Evolutionary conservation across 1,140 invertebrate species (phyloP), one percentile per base, ranked within the genome.

Genomic region (Vanessa atalanta): DNA sequence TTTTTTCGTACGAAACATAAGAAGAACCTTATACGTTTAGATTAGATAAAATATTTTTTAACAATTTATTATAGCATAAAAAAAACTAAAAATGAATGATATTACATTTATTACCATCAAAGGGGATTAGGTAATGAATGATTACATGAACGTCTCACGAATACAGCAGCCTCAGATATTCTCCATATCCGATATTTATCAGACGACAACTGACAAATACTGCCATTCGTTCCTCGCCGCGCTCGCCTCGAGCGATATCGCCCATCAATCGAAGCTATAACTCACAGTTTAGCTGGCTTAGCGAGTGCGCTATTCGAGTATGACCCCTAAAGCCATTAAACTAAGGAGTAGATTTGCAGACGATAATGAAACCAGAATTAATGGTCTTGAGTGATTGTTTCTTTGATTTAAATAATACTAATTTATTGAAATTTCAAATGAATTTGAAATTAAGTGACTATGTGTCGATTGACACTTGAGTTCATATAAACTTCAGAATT

Each of bases 191-290:
- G 53, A 68, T 68, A 68, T 68, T 68, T 68, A 68, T 68, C 55
- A 60, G 66, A 53, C 66, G 66, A 68, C 66, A 68, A 68, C 31
- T 68, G 66, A 68, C 66, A 68, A 68, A 68, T 68, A 47, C 66
- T 16, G 51, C 66, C 43, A 68, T 68, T 68, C 66, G 66, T 68
- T 68, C 57, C 13, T 23, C 57, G 57, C 53, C 12, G 61, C 31
- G 65, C 65, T 23, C 66, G 66, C 66, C 53, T 13, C 51, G 50
- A 50, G 66, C 66, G 66, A 57, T 55, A 68, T 68, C 66, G 53
- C 57, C 57, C 66, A 68, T 68, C 66, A 68, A 60, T 68, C 66
- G 66, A 61, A n/a, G 13, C 23, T 23, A 68, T 57, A 57, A 60
- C 53, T 69, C 66, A 68, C 65, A 47, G 50, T 47, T 67, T 68